Conservation (phyloP, 1,140 invertebrate species). For the Cyclargus thomasi region DNA sequence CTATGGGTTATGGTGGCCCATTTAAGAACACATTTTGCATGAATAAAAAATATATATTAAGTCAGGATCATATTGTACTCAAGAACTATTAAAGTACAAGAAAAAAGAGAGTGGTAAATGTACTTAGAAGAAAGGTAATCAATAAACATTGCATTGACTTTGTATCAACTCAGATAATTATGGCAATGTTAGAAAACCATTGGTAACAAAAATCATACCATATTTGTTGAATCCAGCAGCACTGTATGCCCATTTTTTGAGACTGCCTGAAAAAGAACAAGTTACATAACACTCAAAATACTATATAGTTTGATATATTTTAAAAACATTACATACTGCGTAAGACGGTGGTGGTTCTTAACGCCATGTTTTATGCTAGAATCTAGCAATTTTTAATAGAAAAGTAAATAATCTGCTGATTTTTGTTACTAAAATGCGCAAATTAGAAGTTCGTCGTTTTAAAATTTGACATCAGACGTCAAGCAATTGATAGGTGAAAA, state of each 20-base stretch:
- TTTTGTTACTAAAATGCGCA: not conserved
- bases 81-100: no score
- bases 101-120: no score
- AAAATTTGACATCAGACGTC: not conserved
- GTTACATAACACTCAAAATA: constrained; percentile 47
- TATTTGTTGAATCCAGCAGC: constrained; percentile 84
- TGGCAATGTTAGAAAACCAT: no score
- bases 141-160: no score
- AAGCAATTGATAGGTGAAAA: not conserved
- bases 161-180: no score
- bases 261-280: constrained; percentile 70
- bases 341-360: constrained; percentile 50
- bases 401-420: not conserved
- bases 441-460: not conserved
- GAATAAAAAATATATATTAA: no score
- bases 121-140: no score
- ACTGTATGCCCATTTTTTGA: constrained; percentile 82
- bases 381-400: not conserved
- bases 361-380: constrained; percentile 44
- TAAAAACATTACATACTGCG: constrained; percentile 36
- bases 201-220: constrained; percentile 64
- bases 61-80: no score
- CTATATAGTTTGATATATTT: constrained; percentile 3
- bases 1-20: no score
- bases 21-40: no score